phyloP scores from a whole-genome alignment of 2,888 invertebrate species.

The Apamea epomidion region DNA sequence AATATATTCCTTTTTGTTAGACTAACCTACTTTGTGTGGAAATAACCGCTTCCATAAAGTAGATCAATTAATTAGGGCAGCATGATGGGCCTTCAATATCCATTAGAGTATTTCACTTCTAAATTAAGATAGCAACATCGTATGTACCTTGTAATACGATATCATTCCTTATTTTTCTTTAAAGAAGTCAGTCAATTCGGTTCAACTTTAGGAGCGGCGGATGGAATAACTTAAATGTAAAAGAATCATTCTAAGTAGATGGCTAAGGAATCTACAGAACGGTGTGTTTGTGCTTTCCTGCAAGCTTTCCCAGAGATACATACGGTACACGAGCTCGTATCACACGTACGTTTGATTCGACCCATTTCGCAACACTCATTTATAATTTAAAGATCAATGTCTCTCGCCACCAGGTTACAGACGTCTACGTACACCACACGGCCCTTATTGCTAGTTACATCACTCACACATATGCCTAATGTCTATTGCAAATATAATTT shows the following conservation, averaged over 20 bases:
- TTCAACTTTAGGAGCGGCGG: constrained; percentile 17
- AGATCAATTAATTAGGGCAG: constrained; percentile 46
- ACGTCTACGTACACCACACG: constrained; percentile 23
- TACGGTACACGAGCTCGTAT: constrained; percentile 46
- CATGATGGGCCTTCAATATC: constrained; percentile 31
- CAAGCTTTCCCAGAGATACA: constrained; percentile 50
- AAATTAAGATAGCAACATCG: constrained; percentile 10
- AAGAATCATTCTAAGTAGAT: constrained; percentile 47
- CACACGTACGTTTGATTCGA: constrained; percentile 69
- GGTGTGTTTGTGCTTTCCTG: constrained; percentile 56
- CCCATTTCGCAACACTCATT: constrained; percentile 76
- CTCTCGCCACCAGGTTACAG: constrained; percentile 61
- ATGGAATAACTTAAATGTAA: constrained; percentile 32
- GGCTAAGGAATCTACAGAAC: constrained; percentile 52
- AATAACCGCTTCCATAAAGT: constrained; percentile 26
- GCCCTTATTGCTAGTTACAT: constrained; percentile 41
- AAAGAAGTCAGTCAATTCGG: constrained; percentile 18
- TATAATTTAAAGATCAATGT: constrained; percentile 77
- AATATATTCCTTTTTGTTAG: constrained; percentile 17
- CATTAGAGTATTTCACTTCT: constrained; percentile 32
- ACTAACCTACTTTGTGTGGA: constrained; percentile 41
- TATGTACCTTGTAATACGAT: background rate
- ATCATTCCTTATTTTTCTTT: constrained; percentile 29
- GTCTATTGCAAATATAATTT: constrained; percentile 14
- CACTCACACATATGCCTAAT: constrained; percentile 6